Evolutionary conservation across 2,113 vertebrate genomes (phyloP).

Genomic region (Hoplias malabaricus): DNA sequence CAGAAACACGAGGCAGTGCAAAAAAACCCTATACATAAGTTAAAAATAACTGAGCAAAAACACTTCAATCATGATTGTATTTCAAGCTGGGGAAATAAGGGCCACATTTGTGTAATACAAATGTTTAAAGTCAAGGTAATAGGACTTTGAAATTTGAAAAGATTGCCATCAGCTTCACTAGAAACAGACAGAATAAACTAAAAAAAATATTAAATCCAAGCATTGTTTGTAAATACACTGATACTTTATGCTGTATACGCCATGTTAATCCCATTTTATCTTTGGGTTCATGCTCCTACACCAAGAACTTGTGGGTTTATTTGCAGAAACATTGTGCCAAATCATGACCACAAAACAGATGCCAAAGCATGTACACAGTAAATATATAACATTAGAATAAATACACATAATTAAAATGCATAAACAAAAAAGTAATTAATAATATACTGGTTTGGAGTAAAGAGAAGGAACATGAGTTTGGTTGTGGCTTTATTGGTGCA

Average conservation of each 20-base stretch:
- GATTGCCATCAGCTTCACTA: constrained; percentile 4
- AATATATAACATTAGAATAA: neutral
- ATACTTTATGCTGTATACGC: no score
- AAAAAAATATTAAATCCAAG: neutral
- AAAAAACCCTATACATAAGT: neutral
- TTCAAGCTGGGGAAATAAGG: neutral
- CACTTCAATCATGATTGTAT: neutral
- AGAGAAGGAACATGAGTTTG: no score
- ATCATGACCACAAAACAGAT: neutral
- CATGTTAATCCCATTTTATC: neutral
- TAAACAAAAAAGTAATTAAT: neutral
- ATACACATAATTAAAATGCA: no score
- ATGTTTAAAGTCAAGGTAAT: neutral
- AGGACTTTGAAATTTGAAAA: neutral
- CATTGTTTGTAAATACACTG: neutral
- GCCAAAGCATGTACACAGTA: no score
- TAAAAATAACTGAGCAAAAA: neutral
- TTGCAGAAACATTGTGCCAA: neutral
- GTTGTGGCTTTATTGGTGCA: no score
- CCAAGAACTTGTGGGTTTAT: neutral
- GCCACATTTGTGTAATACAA: neutral
- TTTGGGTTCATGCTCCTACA: neutral
- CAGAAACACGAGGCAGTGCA: no score
- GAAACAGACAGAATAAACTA: neutral
- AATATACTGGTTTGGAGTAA: no score